Evolutionary conservation across 1,140 invertebrate genomes (phyloP).

Genomic region (Sycophila sp.): DNA sequence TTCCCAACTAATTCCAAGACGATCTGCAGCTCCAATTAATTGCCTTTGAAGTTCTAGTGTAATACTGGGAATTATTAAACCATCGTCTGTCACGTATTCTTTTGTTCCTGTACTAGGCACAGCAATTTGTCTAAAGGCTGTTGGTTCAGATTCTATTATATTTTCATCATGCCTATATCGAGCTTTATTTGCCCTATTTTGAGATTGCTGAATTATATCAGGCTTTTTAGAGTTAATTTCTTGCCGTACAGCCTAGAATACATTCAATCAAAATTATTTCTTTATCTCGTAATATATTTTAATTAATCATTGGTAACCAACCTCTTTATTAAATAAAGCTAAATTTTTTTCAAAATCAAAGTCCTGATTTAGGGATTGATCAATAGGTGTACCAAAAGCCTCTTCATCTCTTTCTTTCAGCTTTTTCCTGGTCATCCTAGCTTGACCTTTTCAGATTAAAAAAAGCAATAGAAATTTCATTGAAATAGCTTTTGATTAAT

Average conservation of each 20-base stretch:
- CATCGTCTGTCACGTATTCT: slow-evolving; percentile 85
- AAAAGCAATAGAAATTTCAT: too few species aligned
- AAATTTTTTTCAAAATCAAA: slow-evolving; percentile 96
- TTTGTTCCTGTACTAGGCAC: slow-evolving; percentile 72
- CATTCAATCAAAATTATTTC: too few species aligned
- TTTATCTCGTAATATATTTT: too few species aligned
- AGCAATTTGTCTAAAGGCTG: slow-evolving; percentile 76
- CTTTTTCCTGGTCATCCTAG: slow-evolving; percentile 50
- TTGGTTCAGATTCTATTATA: slow-evolving; percentile 75
- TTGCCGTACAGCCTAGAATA: slow-evolving; percentile 67
- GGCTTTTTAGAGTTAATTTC: slow-evolving; percentile 78
- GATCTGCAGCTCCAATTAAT: slow-evolving; percentile 74
- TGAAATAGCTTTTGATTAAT: too few species aligned
- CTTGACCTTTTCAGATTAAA: slow-evolving; percentile 2
- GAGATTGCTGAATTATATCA: slow-evolving; percentile 71
- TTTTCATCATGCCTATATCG: slow-evolving; percentile 87
- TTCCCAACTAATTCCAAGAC: slow-evolving; percentile 74
- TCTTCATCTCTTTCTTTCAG: slow-evolving; percentile 68
- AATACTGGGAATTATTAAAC: slow-evolving; percentile 82
- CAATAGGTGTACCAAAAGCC: slow-evolving; percentile 72
- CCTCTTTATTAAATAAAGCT: slow-evolving; percentile 89
- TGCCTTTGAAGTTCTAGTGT: slow-evolving; percentile 73
- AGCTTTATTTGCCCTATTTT: slow-evolving; percentile 51
- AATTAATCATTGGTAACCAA: slow-evolving; percentile 58
- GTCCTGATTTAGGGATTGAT: slow-evolving; percentile 74